Conservation (phyloP, 2,797 vertebrate species). For the Megaceryle alcyon region DNA sequence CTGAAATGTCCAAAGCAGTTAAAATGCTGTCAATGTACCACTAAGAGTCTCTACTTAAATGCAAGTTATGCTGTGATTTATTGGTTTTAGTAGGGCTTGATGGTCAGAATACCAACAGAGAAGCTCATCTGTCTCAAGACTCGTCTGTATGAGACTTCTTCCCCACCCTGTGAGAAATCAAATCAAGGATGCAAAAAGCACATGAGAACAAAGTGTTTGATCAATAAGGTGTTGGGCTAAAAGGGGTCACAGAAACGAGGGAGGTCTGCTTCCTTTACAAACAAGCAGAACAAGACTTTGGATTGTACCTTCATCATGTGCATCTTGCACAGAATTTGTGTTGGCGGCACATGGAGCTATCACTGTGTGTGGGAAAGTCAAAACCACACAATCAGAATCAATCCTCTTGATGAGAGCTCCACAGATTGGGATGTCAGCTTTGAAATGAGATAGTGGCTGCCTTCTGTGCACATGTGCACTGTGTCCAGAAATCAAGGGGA, state of each 20-base stretch:
- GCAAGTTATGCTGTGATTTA: constrained; percentile 29
- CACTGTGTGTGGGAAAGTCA: not conserved
- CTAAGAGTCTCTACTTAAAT: constrained; percentile 35
- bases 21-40: constrained; percentile 15
- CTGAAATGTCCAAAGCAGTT: constrained; percentile 47
- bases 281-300: not conserved
- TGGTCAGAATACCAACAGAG: not conserved
- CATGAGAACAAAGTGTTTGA: not conserved
- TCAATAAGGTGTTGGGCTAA: not conserved
- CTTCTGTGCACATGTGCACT: not conserved
- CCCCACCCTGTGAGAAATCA: not conserved
- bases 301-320: accelerated
- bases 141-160: not conserved
- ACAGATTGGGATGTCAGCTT: not conserved
- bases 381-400: not conserved
- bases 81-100: not conserved
- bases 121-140: not conserved
- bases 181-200: not conserved
- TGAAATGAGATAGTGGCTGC: not conserved
- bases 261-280: not conserved
- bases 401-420: not conserved
- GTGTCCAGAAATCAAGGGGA: not conserved
- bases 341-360: not conserved
- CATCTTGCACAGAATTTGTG: not conserved
- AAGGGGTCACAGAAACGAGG: not conserved